These are phyloP conservation scores for Morone chrysops DNA, from an alignment of 2,113 vertebrate species.

Conservation along the genomic window DNA sequence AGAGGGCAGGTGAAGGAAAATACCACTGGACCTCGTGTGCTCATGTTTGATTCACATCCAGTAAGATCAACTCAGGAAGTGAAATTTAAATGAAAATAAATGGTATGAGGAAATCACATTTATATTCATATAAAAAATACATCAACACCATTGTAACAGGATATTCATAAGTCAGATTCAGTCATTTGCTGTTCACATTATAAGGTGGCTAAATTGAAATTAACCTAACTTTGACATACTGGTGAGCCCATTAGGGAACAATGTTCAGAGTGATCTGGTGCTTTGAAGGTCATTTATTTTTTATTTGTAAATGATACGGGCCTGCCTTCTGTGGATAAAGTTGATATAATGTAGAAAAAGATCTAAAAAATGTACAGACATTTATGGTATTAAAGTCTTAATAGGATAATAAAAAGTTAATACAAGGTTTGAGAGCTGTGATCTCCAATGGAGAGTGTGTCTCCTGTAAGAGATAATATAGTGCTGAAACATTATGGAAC, in stretches of 20 bases:
- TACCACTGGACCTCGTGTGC: conserved; percentile 19
- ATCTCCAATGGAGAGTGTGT: background rate
- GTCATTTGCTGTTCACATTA: background rate
- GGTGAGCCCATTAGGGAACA: background rate
- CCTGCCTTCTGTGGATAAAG: conserved; percentile 14
- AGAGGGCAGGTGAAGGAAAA: background rate
- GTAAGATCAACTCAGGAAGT: conserved; percentile 78
- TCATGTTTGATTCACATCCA: conserved; percentile 48
- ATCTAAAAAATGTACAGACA: conserved; percentile 28
- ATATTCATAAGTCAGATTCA: conserved; percentile 15
- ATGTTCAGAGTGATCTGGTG: conserved; percentile 19
- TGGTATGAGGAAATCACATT: conserved; percentile 13
- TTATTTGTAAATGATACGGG: conserved; percentile 19
- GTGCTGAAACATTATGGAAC: conserved; percentile 19
- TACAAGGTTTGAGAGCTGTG: background rate
- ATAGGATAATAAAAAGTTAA: conserved; percentile 3
- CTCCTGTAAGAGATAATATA: conserved; percentile 31
- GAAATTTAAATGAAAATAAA: conserved; percentile 48
- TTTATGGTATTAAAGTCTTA: conserved; percentile 21
- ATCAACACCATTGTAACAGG: conserved; percentile 1
- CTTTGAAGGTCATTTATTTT: conserved; percentile 1
- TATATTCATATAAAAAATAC: conserved; percentile 28
- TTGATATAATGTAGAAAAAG: background rate
- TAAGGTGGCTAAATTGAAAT: conserved; percentile 3
- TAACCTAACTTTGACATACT: background rate